Evolutionary conservation across 2,797 vertebrate genomes (phyloP), one percentile per base, ranked within the genome.

Genomic region (Melanitta fusca): DNA sequence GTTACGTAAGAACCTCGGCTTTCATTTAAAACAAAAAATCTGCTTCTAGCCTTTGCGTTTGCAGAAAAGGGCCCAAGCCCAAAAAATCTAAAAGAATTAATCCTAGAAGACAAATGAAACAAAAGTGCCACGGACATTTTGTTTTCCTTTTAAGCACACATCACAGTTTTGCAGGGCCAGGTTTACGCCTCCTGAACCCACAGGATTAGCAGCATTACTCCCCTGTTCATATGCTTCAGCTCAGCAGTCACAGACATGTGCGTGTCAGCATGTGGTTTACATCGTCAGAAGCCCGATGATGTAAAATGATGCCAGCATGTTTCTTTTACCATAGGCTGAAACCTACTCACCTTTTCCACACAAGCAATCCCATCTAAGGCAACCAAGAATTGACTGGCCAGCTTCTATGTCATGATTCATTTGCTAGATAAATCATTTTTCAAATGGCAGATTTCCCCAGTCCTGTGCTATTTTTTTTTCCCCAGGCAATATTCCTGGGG

Each of bases 1-100:
- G 70, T 82, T 83, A 83, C 5, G 5, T 25, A 47, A 87, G 41
- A 95, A 89, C 32, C 77, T 45, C 16, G 58, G 61, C 34, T 93
- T 94, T 74, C 34, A 74, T 30, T 80, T 93, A 38, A 68, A 90
- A 81, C 13, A 86, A 81, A 73, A 91, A 57, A 38, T n/a, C 36
- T 71, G 27, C 56, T 77, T 74, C 49, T 78, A 61, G 28, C 14
- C 18, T 87, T 87, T 79, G n/a, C 57, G 25, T 54, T 83, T 54
- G 18, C 5, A n/a, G 60, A 79, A 78, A 53, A 75, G 4, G 17
- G 41, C 27, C 36, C 30, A 68, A 78, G 27, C 11, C 38, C 30
- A 39, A 78, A 92, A 54, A 83, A 51, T 10, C 28, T 41, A 11
- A 11, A 57, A 68, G 27, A 68, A 27, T 54, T 62, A 90, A 95